Conservation (phyloP, 2,113 vertebrate species). For the Zosterops hypoxanthus region DNA sequence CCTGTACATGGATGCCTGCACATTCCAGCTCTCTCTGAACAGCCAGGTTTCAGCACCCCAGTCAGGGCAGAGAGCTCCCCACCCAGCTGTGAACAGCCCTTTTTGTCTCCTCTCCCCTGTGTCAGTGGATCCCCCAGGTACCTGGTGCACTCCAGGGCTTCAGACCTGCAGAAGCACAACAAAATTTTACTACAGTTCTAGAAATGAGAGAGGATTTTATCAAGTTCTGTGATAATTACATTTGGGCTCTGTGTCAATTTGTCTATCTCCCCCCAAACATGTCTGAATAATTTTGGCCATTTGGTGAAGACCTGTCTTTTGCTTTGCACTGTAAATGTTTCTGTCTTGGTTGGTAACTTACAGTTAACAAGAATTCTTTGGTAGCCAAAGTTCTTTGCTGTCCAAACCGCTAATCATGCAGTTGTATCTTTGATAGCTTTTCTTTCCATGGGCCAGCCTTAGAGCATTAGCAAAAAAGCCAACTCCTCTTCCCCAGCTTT, state of each 20-base stretch:
- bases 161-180: constrained; percentile 12
- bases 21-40: constrained; percentile 16
- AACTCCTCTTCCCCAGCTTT: neutral
- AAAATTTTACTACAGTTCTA: neutral
- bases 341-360: neutral
- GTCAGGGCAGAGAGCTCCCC: constrained; percentile 32
- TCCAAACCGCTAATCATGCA: neutral
- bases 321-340: neutral
- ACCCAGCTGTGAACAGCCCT: constrained; percentile 42
- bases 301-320: neutral
- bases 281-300: neutral
- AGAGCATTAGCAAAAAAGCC: neutral
- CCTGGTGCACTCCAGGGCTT: constrained; percentile 59
- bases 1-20: constrained; percentile 31
- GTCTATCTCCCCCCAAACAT: accelerated
- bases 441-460: neutral
- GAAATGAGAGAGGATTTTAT: neutral
- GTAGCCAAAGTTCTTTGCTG: neutral
- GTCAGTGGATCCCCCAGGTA: constrained; percentile 51
- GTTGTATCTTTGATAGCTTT: neutral
- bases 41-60: constrained; percentile 42
- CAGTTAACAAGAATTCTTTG: neutral
- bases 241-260: neutral
- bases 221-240: neutral
- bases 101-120: constrained; percentile 31